Base-by-base conservation (phyloP, 2,797 vertebrate genomes). In the Anguilla marmorata region DNA sequence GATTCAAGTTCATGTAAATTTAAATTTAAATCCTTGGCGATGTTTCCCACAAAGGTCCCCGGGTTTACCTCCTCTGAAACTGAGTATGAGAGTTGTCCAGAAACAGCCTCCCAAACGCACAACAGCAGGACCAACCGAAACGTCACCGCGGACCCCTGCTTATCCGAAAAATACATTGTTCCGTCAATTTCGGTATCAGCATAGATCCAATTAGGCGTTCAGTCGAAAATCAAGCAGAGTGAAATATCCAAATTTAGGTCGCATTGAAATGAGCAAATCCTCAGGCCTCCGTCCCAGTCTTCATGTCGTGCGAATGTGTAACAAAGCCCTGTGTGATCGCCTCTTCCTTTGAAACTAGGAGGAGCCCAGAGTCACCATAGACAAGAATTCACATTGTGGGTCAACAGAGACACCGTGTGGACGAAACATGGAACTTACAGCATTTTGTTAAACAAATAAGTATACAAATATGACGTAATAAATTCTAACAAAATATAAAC, bases 71-170 rank as follows among this genome's bases (percentile, higher is more conserved):
- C 92, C 89, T 94, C 93, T 12, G 88, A 76, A 84, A 93, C 86
- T 0, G 91, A 74, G 86, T 91, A 93, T 87, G 87, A 92, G 72
- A 94, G 95, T 94, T 96, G 97, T 83, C 95, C 96, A 79, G 89
- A 94, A 30, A 94, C 95, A 86, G 93, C 91, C 89, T 93, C 94
- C 89, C 93, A 92, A 19, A 94, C 90, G 91, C 92, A 84, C 0
- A 89, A 88, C 91, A 95, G 90, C 86, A 92, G 88, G 88, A 92
- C 8, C 33, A 76, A 24, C 0, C 91, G 16, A 91, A 87, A 89
- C 11, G 92, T 91, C 86, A 90, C 37, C 0, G 91, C 87, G 89
- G 74, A 88, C 86, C 85, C 92, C 90, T 88, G 90, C 90, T 33
- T 86, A 30, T 27, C 33, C 45, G 21, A 1, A 24, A 45, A 90